Conservation (phyloP, 2,113 vertebrate genomes). For the Microcebus lehilahytsara region DNA sequence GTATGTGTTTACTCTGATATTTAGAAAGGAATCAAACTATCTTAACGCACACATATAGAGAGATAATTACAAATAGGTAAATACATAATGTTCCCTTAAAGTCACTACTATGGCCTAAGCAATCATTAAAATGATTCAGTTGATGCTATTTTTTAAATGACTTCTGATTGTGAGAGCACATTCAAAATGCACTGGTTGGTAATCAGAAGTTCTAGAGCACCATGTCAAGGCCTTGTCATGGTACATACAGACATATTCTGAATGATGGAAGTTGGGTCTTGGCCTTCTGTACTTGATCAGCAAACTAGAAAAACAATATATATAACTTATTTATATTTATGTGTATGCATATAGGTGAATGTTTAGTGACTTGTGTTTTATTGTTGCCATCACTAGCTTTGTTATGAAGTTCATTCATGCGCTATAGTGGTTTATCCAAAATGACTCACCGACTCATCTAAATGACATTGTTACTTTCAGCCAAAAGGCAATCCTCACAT, state of each 20-base stretch:
- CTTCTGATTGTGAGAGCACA: background rate
- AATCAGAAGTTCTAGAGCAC: background rate
- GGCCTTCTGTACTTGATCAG: background rate
- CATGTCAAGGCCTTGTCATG: background rate
- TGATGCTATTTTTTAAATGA: background rate
- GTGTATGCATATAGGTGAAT: background rate
- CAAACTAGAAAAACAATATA: background rate
- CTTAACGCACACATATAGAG: background rate
- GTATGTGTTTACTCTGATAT: background rate
- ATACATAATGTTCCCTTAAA: background rate
- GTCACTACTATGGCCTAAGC: background rate
- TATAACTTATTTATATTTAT: background rate
- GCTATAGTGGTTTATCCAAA: background rate
- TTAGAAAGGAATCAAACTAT: background rate
- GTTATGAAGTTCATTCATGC: background rate
- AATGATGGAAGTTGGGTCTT: background rate
- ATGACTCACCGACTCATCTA: background rate
- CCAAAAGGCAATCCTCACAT: background rate
- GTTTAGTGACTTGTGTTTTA: background rate
- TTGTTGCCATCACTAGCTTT: background rate
- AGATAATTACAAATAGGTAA: background rate
- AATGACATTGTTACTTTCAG: conserved; percentile 28
- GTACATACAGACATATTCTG: background rate
- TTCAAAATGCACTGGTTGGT: background rate
- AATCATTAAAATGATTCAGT: background rate